These are phyloP conservation scores for Brachirus orientalis DNA, from an alignment of 2,113 vertebrate genomes.

Conservation along the genomic window DNA sequence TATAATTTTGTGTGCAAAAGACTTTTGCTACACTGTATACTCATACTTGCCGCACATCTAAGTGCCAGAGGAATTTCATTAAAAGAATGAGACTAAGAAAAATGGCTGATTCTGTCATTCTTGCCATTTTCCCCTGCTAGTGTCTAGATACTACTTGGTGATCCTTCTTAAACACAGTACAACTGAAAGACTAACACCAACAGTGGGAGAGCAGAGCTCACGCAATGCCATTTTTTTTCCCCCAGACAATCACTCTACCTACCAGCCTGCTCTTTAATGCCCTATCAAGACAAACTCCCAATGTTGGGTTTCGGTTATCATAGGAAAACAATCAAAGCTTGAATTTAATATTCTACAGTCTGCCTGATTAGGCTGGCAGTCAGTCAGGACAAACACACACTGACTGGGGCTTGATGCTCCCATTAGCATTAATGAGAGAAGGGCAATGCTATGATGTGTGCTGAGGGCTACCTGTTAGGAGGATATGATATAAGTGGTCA, in stretches of 20 bases:
- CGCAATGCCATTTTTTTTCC: conserved; percentile 89
- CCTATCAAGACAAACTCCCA: conserved; percentile 89
- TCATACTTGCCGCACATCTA: neutral
- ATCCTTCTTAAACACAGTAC: conserved; percentile 66
- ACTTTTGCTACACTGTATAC: too few species aligned
- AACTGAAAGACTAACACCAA: conserved; percentile 53
- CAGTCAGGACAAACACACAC: conserved; percentile 77
- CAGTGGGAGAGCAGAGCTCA: conserved; percentile 71
- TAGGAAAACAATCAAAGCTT: conserved; percentile 88
- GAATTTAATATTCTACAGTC: conserved; percentile 89
- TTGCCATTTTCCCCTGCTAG: conserved; percentile 59
- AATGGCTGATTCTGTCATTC: conserved; percentile 44
- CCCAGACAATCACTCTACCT: conserved; percentile 83
- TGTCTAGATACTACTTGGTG: conserved; percentile 77
- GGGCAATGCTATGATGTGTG: conserved; percentile 64
- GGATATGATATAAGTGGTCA: conserved; percentile 30
- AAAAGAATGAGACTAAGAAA: conserved; percentile 3
- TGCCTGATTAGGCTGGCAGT: conserved; percentile 84
- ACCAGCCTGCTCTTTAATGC: conserved; percentile 86
- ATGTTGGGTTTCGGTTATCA: conserved; percentile 87
- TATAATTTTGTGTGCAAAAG: too few species aligned
- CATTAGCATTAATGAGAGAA: conserved; percentile 82
- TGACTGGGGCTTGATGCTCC: too few species aligned
- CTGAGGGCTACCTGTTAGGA: conserved; percentile 56
- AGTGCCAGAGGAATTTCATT: neutral